Evolutionary conservation across 2,888 invertebrate species (phyloP), one percentile per base, ranked within the genome.

Genomic region (Flexamia atlantica): DNA sequence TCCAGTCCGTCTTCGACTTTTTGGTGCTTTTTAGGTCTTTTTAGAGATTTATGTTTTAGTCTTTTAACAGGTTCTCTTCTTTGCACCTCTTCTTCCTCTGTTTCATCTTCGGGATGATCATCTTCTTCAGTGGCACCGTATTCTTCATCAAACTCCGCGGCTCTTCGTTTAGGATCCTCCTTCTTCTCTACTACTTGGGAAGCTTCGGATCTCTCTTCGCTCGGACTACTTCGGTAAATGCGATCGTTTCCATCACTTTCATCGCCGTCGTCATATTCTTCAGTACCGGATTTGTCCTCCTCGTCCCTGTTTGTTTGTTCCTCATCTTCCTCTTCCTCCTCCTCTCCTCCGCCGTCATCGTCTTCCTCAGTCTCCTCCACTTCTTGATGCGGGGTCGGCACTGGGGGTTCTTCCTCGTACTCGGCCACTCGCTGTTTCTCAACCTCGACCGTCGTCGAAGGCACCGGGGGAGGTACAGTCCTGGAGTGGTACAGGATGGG

Each of bases 51-150:
- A 25, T 81, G 32, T 32, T 32, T 83, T 14, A 83, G 28, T 10
- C 20, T 28, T 42, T 64, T 72, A 36, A 70, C 32, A 28, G 68
- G 68, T 42, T 64, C 60, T 57, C 72, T 64, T 10, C 42, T 57
- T 23, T 72, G 5, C n/a, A 1, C 23, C 40, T 87, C 85, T 14
- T 87, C 83, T 0, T 74, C 85, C 17, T 81, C 85, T 3, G 81
- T 40, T 20, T 68, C 85, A 28, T 82, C 10, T 72, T 86, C 40
- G n/a, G 40, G 42, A 0, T 60, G 20, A 30, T 60, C 36, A 32
- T 82, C 53, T 12, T 53, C 57, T 57, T 79, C 20, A 25, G 50
- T 1, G 4, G 79, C 30, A 3, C 60, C 74, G 12, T 83, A 72
- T 25, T 83, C 60, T 40, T 83, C 74, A 32, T 20, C 30, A 30